Conservation (phyloP, 2,113 vertebrate species). For the Galeopterus variegatus region DNA sequence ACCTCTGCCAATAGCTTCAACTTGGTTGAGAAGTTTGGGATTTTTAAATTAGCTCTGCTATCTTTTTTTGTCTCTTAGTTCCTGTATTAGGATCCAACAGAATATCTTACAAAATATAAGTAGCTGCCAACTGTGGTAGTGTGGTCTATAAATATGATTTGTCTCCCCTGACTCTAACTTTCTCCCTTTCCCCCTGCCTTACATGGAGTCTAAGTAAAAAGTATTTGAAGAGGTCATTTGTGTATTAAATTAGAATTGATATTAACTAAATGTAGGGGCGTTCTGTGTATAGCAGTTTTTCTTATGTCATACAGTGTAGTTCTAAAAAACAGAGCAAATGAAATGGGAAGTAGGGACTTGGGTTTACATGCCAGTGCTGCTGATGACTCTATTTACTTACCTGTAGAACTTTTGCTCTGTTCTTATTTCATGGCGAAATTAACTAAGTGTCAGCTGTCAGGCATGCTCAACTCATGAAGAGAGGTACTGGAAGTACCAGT, state of each 20-base stretch:
- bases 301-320: neutral
- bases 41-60: slow-evolving; percentile 8
- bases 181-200: neutral
- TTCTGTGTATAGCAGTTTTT: neutral
- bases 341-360: neutral
- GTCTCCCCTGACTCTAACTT: neutral
- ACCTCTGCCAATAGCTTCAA: neutral
- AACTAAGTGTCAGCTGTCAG: neutral
- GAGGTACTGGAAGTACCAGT: neutral
- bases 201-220: neutral
- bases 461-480: neutral
- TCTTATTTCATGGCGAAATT: neutral
- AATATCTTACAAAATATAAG: neutral
- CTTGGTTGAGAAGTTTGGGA: neutral
- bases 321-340: slow-evolving; percentile 32
- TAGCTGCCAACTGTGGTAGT: neutral
- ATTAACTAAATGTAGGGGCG: neutral
- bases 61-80: slow-evolving; percentile 34
- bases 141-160: neutral
- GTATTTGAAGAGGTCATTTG: neutral
- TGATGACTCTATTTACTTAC: neutral
- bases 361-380: neutral
- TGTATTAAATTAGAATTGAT: neutral
- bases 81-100: neutral
- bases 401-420: neutral